Percentiles rank a stretch among this genome's conserved stretches.
Conservation (phyloP, 2,113 vertebrate genomes). For the Montifringilla adamsi region DNA sequence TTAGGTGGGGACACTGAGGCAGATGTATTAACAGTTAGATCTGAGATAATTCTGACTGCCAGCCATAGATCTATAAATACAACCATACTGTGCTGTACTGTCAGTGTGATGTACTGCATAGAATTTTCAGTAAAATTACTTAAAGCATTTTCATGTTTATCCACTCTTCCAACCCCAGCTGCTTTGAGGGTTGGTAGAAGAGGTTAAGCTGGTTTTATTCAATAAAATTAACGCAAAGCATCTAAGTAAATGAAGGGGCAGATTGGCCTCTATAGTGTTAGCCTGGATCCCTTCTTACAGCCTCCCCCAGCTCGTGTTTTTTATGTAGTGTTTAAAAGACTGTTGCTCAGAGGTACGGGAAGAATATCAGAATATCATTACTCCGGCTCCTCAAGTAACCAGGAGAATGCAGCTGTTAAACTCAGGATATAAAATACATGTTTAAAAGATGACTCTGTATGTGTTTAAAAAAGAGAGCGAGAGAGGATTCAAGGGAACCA, state of each 20-base stretch:
- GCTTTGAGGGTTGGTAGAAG: not conserved
- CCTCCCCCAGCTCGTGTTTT: not conserved
- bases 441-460: conserved; percentile 70
- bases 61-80: not conserved
- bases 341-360: not conserved
- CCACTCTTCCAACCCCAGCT: not conserved
- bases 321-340: conserved; percentile 1
- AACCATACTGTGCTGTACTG: not conserved
- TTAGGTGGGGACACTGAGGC: not conserved
- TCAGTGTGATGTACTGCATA: not conserved
- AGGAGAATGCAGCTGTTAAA: conserved; percentile 52
- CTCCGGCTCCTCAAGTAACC: conserved; percentile 28
- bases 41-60: not conserved
- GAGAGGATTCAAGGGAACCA: conserved; percentile 72
- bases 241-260: conserved; percentile 10
- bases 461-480: conserved; percentile 63
- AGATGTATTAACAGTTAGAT: not conserved
- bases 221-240: not conserved
- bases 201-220: not conserved
- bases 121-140: conserved; percentile 7
- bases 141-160: not conserved
- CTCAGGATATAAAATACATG: conserved; percentile 57
- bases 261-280: not conserved
- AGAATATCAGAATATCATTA: not conserved
- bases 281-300: not conserved